Evolutionary conservation across 1,140 invertebrate genomes (phyloP).

Genomic region (Pollicipes pollicipes): DNA sequence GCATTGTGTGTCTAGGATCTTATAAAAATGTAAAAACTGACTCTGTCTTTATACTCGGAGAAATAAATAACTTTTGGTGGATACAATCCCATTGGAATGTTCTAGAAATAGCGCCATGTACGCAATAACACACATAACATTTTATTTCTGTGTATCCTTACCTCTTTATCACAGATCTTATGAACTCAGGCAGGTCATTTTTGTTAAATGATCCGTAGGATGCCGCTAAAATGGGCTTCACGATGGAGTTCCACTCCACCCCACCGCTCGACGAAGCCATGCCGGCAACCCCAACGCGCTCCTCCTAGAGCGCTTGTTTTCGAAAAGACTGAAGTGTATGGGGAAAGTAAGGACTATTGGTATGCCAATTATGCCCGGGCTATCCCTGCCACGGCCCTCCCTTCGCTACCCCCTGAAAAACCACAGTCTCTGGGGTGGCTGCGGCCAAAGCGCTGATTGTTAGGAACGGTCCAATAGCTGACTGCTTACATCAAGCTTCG

Average conservation of each 20-base stretch:
- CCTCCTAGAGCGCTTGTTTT: too few species aligned
- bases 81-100: constrained; percentile 7
- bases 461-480: too few species aligned
- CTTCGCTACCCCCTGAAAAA: too few species aligned
- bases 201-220: constrained; percentile 63
- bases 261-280: too few species aligned
- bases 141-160: constrained; percentile 24
- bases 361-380: too few species aligned
- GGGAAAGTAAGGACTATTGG: too few species aligned
- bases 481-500: too few species aligned
- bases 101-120: background rate
- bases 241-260: constrained; percentile 56
- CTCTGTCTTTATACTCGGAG: constrained; percentile 6
- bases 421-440: too few species aligned
- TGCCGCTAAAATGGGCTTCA: constrained; percentile 68
- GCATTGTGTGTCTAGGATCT: constrained; percentile 3
- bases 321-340: too few species aligned
- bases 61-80: background rate
- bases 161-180: constrained; percentile 68
- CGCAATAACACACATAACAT: background rate
- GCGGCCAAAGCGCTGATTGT: too few species aligned
- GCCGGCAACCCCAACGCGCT: too few species aligned
- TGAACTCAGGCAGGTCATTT: constrained; percentile 61
- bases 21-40: background rate
- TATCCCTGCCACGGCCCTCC: too few species aligned